Base-by-base conservation (phyloP, 1,140 invertebrate genomes). In the Ptiloglossa arizonensis region DNA sequence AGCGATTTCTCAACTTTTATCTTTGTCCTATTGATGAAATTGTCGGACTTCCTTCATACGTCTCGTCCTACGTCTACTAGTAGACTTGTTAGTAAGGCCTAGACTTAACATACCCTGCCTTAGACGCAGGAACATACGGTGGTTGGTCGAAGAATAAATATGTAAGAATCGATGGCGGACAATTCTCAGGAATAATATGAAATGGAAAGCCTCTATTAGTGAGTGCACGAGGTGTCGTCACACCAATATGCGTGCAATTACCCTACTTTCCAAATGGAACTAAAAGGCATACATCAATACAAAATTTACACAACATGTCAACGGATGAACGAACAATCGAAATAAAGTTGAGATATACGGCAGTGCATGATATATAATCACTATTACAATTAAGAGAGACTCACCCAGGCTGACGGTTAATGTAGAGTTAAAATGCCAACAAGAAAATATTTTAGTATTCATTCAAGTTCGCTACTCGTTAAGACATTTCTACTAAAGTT, bases 391-490 rank as follows among this genome's bases (percentile, higher is more conserved):
- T 19, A 86, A 85, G 82, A 86, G 89, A 89, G 88, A 90, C 87
- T 89, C 90, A 76, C 78, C 67, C 68, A 77, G 85, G 80, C 84
- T 74, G 78, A 80, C 87, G 86, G 85, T 87, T 86, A 83, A 79
- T 85, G 87, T 90, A 90, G 88, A 91, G 87, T 89, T 89, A 88
- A 91, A 91, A 90, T 90, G 81, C 87, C 88, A 91, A 90, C 88
- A 90, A 91, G 89, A 89, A 90, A 91, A 91, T 89, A 90, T 87
- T 66, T 87, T 83, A 87, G 73, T 89, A 87, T 66, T 86, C 79
- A 29, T 82, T 66, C 87, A 87, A 77, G 64, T 48, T 79, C 67
- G 52, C 78, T 87, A 82, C 62, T 81, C 83, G 67, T 86, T 85
- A 89, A 90, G 87, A 91, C 84, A 85, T 85, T 78, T 84, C 90